Base-by-base conservation (phyloP, 2,113 vertebrate species). In the Noctilio leporinus region DNA sequence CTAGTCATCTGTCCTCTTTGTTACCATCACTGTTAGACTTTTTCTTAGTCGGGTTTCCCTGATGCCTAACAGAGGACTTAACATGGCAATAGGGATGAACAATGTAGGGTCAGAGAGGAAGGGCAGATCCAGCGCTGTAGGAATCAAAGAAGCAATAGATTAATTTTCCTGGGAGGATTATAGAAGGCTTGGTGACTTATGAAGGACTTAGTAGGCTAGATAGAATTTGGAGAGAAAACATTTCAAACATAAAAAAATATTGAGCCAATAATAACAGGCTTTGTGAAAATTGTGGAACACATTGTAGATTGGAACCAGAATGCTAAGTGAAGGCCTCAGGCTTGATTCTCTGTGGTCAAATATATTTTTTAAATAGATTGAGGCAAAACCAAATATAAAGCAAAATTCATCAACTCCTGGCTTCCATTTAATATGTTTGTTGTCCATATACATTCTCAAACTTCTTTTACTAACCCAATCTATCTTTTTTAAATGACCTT, bases 221-320 rank as follows among this genome's bases (percentile, higher is more conserved):
- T 2, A 64, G 40, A 72, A 92, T 78, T 65, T 72, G n/a, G 62
- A n/a, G 19, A 72, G 15, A 65, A 49, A 2, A 0, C 14, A 96
- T 75, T 81, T 96, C 45, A 91, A 88, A 85, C 3, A 6, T 86
- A 81, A 93, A 69, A 16, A 73, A 89, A 93, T 86, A 9, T 22
- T 8, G 10, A 95, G 22, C 28, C 49, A 83, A 75, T 89, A 80
- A 72, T 81, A 17, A 26, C 6, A n/a, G 16, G 15, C 38, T 81
- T 95, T 91, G 43, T 93, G 62, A 84, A 82, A 88, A 24, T 5
- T 51, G 28, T 10, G 43, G 55, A 20, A 62, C n/a, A 4, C 35
- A 49, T 24, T 6, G 3, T 26, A 55, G 14, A 19, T 22, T 40
- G 72, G 67, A 94, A 65, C 10, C 55, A 81, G n/a, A 38, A 72